These are phyloP conservation scores for Mylabris sibirica DNA, from an alignment of 2,888 invertebrate genomes.

Conservation along the genomic window DNA sequence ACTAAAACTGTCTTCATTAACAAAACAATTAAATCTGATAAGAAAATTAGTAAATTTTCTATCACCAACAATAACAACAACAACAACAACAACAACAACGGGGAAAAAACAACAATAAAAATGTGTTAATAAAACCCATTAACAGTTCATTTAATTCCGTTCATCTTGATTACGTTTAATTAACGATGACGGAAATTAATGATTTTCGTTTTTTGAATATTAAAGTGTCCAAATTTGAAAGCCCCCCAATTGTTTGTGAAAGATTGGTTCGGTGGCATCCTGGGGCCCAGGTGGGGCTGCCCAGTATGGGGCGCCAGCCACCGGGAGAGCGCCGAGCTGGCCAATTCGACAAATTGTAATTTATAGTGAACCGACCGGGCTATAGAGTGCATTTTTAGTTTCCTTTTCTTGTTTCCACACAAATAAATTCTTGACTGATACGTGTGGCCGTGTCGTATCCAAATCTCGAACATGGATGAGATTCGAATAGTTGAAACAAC, in stretches of 20 bases:
- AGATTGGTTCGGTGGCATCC: neutral
- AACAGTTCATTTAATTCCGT: conserved; percentile 3
- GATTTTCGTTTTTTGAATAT: conserved; percentile 50
- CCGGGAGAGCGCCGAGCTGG: conserved; percentile 47
- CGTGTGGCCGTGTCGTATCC: conserved; percentile 56
- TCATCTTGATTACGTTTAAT: conserved; percentile 33
- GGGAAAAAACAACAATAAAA: neutral
- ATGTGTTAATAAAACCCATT: neutral
- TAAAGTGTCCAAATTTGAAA: conserved; percentile 55
- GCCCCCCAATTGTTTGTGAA: conserved; percentile 46
- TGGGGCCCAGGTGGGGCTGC: conserved; percentile 51
- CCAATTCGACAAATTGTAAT: conserved; percentile 62
- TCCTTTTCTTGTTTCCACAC: conserved; percentile 45
- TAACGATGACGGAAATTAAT: conserved; percentile 53
- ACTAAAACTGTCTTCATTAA: conserved; percentile 5
- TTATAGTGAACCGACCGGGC: conserved; percentile 52
- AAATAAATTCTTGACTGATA: conserved; percentile 57
- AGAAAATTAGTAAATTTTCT: neutral
- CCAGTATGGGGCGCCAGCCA: conserved; percentile 58
- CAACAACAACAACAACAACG: neutral
- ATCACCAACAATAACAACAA: neutral
- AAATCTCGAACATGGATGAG: neutral
- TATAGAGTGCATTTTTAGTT: conserved; percentile 37
- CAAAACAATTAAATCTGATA: neutral
- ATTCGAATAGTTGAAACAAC: no score